phyloP scores from a whole-genome alignment of 1,140 invertebrate genomes.

The Pentalonia nigronervosa region DNA sequence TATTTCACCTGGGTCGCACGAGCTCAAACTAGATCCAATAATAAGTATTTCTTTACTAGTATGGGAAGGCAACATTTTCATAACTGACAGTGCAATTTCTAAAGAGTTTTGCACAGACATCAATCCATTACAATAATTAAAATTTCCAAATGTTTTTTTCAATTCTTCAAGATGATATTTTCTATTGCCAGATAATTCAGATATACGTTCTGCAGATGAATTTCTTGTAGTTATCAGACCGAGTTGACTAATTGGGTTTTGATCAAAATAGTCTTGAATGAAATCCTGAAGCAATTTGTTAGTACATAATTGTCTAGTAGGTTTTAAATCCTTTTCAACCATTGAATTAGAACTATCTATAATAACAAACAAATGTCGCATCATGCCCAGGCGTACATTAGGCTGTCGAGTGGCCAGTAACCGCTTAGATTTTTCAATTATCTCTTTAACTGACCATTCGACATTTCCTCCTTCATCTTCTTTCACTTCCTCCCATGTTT shows the following conservation, averaged over 20 bases:
- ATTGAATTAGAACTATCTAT: constrained; percentile 94
- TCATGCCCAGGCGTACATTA: constrained; percentile 89
- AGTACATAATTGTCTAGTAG: constrained; percentile 87
- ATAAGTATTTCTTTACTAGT: constrained; percentile 92
- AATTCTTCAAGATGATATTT: constrained; percentile 71
- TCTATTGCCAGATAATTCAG: constrained; percentile 86
- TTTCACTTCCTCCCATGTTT: constrained; percentile 95
- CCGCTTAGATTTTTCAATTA: constrained; percentile 87
- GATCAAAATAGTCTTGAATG: constrained; percentile 96
- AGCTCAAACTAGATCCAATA: constrained; percentile 91
- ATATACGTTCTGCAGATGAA: constrained; percentile 87
- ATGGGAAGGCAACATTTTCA: constrained; percentile 91
- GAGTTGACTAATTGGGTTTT: constrained; percentile 97
- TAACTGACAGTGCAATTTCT: constrained; percentile 82
- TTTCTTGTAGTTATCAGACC: constrained; percentile 91
- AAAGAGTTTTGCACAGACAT: constrained; percentile 94
- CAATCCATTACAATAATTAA: constrained; percentile 73
- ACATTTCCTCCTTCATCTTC: constrained; percentile 94
- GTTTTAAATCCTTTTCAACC: constrained; percentile 93
- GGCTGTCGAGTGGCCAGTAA: constrained; percentile 77
- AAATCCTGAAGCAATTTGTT: constrained; percentile 84
- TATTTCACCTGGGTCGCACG: constrained; percentile 95
- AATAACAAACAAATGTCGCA: constrained; percentile 91
- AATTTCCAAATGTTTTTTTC: constrained; percentile 59
- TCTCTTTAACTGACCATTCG: constrained; percentile 87